phyloP scores from a whole-genome alignment of 2,797 vertebrate genomes.

The Argyrosomus regius region DNA sequence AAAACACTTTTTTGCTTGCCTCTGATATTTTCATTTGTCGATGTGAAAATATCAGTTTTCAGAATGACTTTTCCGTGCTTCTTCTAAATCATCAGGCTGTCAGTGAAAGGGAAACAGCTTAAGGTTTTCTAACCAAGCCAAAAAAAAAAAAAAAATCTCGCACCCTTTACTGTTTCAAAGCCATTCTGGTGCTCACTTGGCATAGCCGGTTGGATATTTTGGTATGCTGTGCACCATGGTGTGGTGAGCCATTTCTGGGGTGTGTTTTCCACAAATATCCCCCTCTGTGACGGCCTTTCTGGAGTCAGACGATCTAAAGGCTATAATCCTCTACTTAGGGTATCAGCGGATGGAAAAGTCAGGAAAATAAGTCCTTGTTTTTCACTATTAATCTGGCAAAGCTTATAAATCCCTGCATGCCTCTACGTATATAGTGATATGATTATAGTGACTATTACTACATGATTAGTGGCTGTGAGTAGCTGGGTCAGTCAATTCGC shows the following conservation, averaged over 20 bases:
- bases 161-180: slow-evolving; percentile 38
- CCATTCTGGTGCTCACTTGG: slow-evolving; percentile 50
- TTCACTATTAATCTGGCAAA: slow-evolving; percentile 78
- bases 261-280: slow-evolving; percentile 70
- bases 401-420: slow-evolving; percentile 65
- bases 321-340: slow-evolving; percentile 76
- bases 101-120: slow-evolving; percentile 22
- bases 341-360: slow-evolving; percentile 74
- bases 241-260: slow-evolving; percentile 58
- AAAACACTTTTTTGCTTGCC: background rate
- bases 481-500: slow-evolving; percentile 67
- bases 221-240: slow-evolving; percentile 39
- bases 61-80: slow-evolving; percentile 26
- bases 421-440: slow-evolving; percentile 56
- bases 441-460: slow-evolving; percentile 60
- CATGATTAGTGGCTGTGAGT: slow-evolving; percentile 67
- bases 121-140: slow-evolving; percentile 15
- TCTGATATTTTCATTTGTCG: slow-evolving; percentile 12
- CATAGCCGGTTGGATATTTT: slow-evolving; percentile 47
- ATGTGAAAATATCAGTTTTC: slow-evolving; percentile 23
- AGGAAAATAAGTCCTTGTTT: slow-evolving; percentile 79
- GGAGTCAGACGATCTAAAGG: slow-evolving; percentile 67
- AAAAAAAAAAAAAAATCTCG: slow-evolving; percentile 22
- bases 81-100: slow-evolving; percentile 11
- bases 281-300: slow-evolving; percentile 63